Base-by-base conservation (phyloP, 2,888 invertebrate genomes). In the Prenolepis imparis region DNA sequence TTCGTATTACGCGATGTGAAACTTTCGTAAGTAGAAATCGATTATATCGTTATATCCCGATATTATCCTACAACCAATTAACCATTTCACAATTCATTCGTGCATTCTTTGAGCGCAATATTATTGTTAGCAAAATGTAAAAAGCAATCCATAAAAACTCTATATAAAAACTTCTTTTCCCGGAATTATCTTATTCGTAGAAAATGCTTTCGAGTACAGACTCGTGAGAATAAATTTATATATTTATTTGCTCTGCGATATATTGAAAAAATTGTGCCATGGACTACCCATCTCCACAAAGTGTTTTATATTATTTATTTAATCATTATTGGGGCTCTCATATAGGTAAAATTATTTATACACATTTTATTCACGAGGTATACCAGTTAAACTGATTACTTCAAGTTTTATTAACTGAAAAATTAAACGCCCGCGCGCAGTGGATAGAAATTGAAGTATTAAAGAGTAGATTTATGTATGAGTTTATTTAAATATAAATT, bases 401-500 rank as follows among this genome's bases (percentile, higher is more conserved):
- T 61, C 3, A 74, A 63, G 36, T 48, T 64, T 48, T 21, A 74
- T n/a, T 12, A 18, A 28, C 15, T 24, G 4, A 21, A 28, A 41
- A 48, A 64, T 63, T 75, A 59, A 75, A 75, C 15, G 39, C 5
- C 3, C 36, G 5, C 36, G 36, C 36, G 36, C n/a, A 18, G 39
- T 3, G 8, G 15, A 32, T 44, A 39, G 44, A 44, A 32, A 63
- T 15, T 41, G 18, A 63, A 61, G 41, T 74, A 21, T 15, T 21
- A 15, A 21, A n/a, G 9, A 9, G n/a, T 18, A 4, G 64, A 75
- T 11, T 75, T 75, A 21, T 61, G 12, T n/a, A 48, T 9, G 36
- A 48, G 64, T 64, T 75, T 52, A 75, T 64, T 64, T 75, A 75
- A 64, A 75, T 41, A 24, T 36, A 28, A 64, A 63, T 61, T 74